Base-by-base conservation (phyloP, 2,888 invertebrate genomes). In the Dolichomitus sp. region DNA sequence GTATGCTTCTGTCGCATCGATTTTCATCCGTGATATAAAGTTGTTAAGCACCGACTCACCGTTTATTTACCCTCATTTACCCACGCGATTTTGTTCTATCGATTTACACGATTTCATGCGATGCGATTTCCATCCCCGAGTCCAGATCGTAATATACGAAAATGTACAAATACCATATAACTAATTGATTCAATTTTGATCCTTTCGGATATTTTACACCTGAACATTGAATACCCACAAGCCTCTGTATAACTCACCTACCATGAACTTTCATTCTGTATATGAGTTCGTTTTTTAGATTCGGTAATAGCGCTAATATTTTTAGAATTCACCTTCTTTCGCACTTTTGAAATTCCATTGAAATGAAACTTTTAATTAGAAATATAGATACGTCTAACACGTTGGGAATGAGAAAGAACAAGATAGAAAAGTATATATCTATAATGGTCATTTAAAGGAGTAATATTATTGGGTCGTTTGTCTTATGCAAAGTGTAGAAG, bases 11-110 rank as follows among this genome's bases (percentile, higher is more conserved):
- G 45, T 37, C 37, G 45, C 45, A 50, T 54, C 54, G 37, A 80
- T 83, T 80, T 57, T 68, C 63, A 48, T 76, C 54, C 68, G 1
- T 12, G 17, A 52, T 68, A 54, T 63, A 80, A 79, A 82, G 70
- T 75, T 65, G 79, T 70, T 65, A 50, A 70, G 66, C 70, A 70
- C 40, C 61, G 14, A 7, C 30, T 14, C 57, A n/a, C n/a, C 4
- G 30, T 59, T 45, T 17, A 33, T 68, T 14, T 54, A 23, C 27
- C 4, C 33, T 59, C 17, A 17, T 6, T 37, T 17, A 7, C 59
- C 9, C 17, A 37, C 12, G 33, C 33, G 37, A 37, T 59, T 37
- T 37, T 19, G 37, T 37, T 37, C 1, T 17, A 59, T 33, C 59
- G 59, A 17, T 59, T n/a, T 4, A 14, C 14, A 23, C 23, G 23